Evolutionary conservation across 35 echinoderm and acorn worm genomes (phyloP).

Genomic region (Heliocidaris tuberculata): DNA sequence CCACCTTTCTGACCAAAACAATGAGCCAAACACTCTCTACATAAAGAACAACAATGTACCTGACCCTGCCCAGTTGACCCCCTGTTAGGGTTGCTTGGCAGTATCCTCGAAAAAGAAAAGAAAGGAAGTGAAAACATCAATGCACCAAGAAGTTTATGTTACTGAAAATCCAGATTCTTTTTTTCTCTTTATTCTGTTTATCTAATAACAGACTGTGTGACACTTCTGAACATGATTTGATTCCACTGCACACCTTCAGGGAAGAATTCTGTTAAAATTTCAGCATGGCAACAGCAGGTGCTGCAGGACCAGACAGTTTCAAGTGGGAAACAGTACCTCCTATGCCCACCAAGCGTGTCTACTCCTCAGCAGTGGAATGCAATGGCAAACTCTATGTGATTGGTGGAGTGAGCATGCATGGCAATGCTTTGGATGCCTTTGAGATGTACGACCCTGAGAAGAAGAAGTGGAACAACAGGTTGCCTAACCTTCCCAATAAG

Average conservation of each 20-base stretch:
- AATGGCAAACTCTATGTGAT: constrained; percentile 71
- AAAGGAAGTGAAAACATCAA: too few species aligned
- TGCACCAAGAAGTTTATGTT: too few species aligned
- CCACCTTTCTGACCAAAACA: too few species aligned
- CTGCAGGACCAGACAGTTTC: not conserved
- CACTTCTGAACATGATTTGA: not conserved
- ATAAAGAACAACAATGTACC: not conserved
- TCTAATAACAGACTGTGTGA: not conserved
- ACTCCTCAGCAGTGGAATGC: constrained; percentile 57
- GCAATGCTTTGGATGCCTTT: constrained; percentile 64
- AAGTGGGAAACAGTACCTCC: constrained; percentile 71
- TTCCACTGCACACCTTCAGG: not conserved
- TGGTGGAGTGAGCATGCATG: constrained; percentile 67
- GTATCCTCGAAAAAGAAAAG: too few species aligned
- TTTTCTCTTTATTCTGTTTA: too few species aligned
- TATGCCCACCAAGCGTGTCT: constrained; percentile 71
- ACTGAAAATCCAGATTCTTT: too few species aligned
- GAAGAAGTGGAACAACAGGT: constrained; percentile 77
- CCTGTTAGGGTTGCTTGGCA: too few species aligned
- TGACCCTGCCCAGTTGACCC: too few species aligned
- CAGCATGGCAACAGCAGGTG: constrained; percentile 50
- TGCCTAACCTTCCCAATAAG: constrained; percentile 63
- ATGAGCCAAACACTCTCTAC: too few species aligned
- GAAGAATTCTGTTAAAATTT: not conserved
- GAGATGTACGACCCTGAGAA: constrained; percentile 72